Conservation (phyloP, 1,140 invertebrate species). For the Phthorimaea operculella region DNA sequence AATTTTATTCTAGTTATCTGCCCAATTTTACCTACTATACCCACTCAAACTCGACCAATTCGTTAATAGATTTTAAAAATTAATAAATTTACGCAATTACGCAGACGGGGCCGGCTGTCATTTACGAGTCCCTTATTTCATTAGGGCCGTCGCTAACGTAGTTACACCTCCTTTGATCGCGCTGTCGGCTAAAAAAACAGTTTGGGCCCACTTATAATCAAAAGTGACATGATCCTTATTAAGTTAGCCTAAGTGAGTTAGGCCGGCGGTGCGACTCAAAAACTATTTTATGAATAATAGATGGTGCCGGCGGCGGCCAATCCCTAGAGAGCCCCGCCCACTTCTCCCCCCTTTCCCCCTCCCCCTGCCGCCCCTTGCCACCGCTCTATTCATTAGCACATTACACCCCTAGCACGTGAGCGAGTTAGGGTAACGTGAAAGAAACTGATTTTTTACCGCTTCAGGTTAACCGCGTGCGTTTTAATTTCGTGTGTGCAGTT, state of each 20-base stretch:
- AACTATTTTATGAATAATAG: conserved; percentile 69
- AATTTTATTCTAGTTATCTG: no score
- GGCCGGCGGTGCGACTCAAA: conserved; percentile 60
- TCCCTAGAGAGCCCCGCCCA: conserved; percentile 59
- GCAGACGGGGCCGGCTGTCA: conserved; percentile 23
- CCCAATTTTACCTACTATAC: conserved; percentile 12
- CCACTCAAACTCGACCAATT: conserved; percentile 26
- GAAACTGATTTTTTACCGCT: conserved; percentile 54
- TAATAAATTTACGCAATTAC: conserved; percentile 51
- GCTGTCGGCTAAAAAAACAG: conserved; percentile 33
- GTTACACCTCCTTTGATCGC: conserved; percentile 50
- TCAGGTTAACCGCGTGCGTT: conserved; percentile 9
- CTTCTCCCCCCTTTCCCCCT: conserved; percentile 20
- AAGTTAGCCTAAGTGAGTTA: conserved; percentile 60
- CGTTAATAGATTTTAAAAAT: conserved; percentile 59
- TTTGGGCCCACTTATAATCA: conserved; percentile 41
- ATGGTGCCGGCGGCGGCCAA: conserved; percentile 59
- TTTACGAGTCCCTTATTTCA: conserved; percentile 36
- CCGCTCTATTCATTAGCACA: conserved; percentile 55
- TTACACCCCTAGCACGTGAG: conserved; percentile 54
- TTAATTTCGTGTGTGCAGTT: neutral
- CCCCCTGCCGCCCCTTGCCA: conserved; percentile 26
- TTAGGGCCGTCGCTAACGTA: conserved; percentile 33
- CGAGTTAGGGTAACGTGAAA: conserved; percentile 32
- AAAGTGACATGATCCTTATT: conserved; percentile 67